Evolutionary conservation across 2,888 invertebrate species (phyloP).

Genomic region (Tipula helvola): DNA sequence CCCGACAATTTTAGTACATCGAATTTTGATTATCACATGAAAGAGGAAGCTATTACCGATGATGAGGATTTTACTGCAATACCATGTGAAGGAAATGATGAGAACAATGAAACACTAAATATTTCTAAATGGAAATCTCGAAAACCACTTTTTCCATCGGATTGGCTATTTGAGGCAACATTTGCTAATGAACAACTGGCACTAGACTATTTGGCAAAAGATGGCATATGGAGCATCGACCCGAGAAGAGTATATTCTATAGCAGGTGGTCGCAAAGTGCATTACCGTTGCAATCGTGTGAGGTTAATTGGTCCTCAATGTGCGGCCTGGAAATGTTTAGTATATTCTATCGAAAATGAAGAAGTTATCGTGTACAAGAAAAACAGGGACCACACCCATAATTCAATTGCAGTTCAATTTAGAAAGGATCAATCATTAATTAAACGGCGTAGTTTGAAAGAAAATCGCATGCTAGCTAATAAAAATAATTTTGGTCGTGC

Average conservation of each 20-base stretch:
- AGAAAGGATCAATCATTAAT: background rate
- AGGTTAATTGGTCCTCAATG: background rate
- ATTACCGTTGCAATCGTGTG: background rate
- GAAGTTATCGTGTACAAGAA: background rate
- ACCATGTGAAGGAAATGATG: background rate
- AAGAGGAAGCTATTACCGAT: too few relatives aligned
- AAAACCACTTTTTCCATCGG: background rate
- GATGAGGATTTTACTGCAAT: too few relatives aligned
- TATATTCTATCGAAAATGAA: background rate
- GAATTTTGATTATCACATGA: too few relatives aligned
- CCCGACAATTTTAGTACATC: too few relatives aligned
- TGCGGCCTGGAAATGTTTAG: background rate
- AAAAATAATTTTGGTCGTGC: background rate
- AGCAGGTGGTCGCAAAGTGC: background rate
- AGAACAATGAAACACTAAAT: background rate
- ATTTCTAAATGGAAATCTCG: background rate
- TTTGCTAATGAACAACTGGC: background rate
- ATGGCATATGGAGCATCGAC: background rate
- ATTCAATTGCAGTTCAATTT: background rate
- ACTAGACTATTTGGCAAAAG: background rate
- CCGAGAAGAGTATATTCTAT: background rate
- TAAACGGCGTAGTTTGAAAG: background rate
- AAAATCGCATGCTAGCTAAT: background rate
- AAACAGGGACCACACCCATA: background rate
- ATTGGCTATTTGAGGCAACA: background rate